phyloP scores from a whole-genome alignment of 2,113 vertebrate genomes.

The Mionectes macconnelli region DNA sequence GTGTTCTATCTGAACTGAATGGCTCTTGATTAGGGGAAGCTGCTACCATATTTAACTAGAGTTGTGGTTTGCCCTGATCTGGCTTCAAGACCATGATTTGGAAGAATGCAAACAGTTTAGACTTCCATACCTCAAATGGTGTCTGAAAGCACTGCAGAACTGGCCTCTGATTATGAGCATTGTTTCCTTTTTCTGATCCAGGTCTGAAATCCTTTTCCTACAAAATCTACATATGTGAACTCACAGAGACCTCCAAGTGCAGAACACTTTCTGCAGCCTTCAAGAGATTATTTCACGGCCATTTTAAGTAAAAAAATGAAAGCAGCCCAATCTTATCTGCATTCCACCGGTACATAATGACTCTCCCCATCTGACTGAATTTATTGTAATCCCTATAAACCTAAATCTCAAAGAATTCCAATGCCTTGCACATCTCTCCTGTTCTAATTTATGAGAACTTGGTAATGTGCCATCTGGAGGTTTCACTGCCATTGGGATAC shows the following conservation, averaged over 20 bases:
- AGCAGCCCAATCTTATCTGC: not conserved
- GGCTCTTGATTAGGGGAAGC: not conserved
- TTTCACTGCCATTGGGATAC: slow-evolving; percentile 28
- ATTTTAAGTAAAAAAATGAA: not conserved
- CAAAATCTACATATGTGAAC: not conserved
- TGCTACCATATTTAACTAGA: not conserved
- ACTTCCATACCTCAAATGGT: not conserved
- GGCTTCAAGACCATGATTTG: not conserved
- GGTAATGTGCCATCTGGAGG: slow-evolving; percentile 64
- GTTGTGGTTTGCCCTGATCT: not conserved
- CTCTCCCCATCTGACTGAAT: slow-evolving; percentile 41
- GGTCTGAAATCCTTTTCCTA: not conserved
- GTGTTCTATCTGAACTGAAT: not conserved
- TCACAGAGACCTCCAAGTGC: not conserved
- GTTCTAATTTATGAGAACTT: slow-evolving; percentile 53
- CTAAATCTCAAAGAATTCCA: slow-evolving; percentile 54
- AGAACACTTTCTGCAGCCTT: not conserved
- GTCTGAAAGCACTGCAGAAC: not conserved
- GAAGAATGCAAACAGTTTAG: not conserved
- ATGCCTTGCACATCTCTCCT: slow-evolving; percentile 19
- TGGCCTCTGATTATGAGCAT: not conserved
- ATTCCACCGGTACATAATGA: not conserved
- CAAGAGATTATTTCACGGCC: not conserved
- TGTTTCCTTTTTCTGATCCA: not conserved
- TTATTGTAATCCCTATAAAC: slow-evolving; percentile 57